A percentile compares a stretch with the other conserved stretches of the same genome.
Conservation (phyloP, 2,797 vertebrate species). For the Gambelia wislizenii region DNA sequence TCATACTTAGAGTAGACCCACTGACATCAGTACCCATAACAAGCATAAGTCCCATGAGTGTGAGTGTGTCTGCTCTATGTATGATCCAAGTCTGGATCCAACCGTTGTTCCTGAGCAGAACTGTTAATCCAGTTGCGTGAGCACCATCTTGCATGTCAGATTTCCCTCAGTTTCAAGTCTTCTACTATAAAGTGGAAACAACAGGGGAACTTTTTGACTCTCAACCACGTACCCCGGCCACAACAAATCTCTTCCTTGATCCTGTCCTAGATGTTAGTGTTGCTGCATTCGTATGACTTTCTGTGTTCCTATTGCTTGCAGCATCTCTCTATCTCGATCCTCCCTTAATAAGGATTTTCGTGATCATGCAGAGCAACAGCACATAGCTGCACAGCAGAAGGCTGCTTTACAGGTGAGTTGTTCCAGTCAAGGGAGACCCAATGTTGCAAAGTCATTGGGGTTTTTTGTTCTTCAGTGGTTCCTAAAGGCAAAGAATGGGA, state of each 20-base stretch:
- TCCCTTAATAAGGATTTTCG: slow-evolving; percentile 90
- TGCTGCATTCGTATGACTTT: neutral
- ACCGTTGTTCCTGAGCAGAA: neutral
- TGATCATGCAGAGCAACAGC: slow-evolving; percentile 96
- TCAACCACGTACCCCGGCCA: neutral
- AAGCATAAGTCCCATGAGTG: neutral
- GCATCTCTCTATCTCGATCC: slow-evolving; percentile 88
- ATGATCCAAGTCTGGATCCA: neutral
- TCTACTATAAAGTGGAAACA: slow-evolving; percentile 8
- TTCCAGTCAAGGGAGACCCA: too few species aligned
- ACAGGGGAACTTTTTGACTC: rapidly evolving
- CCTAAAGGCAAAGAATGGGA: neutral
- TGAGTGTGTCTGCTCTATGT: neutral
- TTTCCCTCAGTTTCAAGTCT: neutral
- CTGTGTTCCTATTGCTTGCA: slow-evolving; percentile 64
- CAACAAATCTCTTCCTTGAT: neutral
- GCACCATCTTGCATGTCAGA: neutral
- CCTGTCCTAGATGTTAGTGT: neutral
- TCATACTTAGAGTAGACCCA: neutral
- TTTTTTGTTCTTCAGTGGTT: too few species aligned
- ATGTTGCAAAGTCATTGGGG: neutral
- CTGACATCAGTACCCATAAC: neutral
- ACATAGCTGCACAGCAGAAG: slow-evolving; percentile 96
- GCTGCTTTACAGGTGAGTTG: slow-evolving; percentile 91
- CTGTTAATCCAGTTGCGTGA: neutral